These are phyloP conservation scores for Podilymbus podiceps DNA, from an alignment of 2,113 vertebrate genomes.

Conservation along the genomic window DNA sequence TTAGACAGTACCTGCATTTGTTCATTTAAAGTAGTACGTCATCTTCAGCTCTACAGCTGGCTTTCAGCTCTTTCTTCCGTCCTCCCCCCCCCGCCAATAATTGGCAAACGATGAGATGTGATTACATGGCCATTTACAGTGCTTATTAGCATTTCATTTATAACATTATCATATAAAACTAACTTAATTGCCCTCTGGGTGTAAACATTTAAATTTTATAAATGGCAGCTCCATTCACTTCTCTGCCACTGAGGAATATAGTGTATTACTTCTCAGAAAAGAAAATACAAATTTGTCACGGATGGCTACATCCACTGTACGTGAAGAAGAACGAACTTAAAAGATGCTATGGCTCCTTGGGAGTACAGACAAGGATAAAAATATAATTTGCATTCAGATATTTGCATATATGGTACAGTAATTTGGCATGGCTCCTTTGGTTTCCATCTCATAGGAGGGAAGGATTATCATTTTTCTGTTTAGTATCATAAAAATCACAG, in stretches of 20 bases:
- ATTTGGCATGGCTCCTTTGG: constrained; percentile 21
- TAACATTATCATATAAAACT: constrained; percentile 68
- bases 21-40: background rate
- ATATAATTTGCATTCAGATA: constrained; percentile 51
- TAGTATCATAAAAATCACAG: constrained; percentile 5
- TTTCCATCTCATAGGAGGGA: constrained; percentile 29
- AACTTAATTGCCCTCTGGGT: constrained; percentile 60
- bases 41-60: background rate
- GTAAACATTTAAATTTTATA: constrained; percentile 69
- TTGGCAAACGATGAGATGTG: constrained; percentile 41
- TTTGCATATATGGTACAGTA: constrained; percentile 49
- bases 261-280: constrained; percentile 46
- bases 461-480: background rate
- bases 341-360: constrained; percentile 36
- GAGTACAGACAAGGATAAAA: constrained; percentile 50
- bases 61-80: background rate
- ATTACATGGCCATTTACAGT: constrained; percentile 62
- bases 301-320: background rate
- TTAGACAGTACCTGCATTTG: constrained; percentile 22
- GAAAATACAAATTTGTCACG: constrained; percentile 52
- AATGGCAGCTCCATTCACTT: constrained; percentile 47
- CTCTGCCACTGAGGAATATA: constrained; percentile 41
- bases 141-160: constrained; percentile 73
- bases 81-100: background rate
- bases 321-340: constrained; percentile 47